A percentile compares a stretch with the other conserved stretches of the same genome.
Evolutionary conservation across 2,113 vertebrate genomes (phyloP).

Genomic region (Calcarius ornatus): DNA sequence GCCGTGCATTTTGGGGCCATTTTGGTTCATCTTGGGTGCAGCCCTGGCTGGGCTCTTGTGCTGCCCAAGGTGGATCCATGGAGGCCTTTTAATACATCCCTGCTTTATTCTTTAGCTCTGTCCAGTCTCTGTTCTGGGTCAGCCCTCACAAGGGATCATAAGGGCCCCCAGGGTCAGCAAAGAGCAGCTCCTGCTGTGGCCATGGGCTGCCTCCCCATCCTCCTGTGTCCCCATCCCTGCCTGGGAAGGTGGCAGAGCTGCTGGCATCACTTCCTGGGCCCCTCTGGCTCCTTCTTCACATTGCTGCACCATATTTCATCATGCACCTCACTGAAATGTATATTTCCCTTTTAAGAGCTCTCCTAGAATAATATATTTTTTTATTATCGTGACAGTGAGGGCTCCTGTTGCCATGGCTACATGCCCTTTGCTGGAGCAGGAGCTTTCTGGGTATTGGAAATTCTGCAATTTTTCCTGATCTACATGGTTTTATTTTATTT

Average conservation of each 20-base stretch:
- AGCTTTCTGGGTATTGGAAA: conserved; percentile 57
- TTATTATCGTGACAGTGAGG: conserved; percentile 68
- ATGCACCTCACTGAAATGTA: conserved; percentile 28
- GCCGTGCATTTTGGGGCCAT: too few relatives aligned
- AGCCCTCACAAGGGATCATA: not conserved
- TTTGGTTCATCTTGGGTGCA: too few relatives aligned
- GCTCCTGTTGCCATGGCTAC: conserved; percentile 64
- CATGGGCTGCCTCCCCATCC: not conserved
- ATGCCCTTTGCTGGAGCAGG: conserved; percentile 44
- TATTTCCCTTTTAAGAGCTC: conserved; percentile 67
- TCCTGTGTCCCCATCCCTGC: not conserved
- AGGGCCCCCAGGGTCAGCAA: not conserved
- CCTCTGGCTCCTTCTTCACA: not conserved
- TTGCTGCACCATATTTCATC: conserved; percentile 35
- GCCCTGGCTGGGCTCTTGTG: too few relatives aligned
- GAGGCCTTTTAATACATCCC: not conserved
- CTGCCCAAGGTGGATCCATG: not conserved
- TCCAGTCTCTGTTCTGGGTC: rapidly evolving
- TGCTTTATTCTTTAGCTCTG: not conserved
- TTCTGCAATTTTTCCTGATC: conserved; percentile 20
- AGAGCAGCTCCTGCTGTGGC: not conserved
- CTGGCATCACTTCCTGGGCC: not conserved
- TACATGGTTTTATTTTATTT: not conserved
- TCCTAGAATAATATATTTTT: conserved; percentile 58
- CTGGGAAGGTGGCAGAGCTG: not conserved